Evolutionary conservation across 2,888 invertebrate genomes (phyloP).

Genomic region (Machimus rusticus): DNA sequence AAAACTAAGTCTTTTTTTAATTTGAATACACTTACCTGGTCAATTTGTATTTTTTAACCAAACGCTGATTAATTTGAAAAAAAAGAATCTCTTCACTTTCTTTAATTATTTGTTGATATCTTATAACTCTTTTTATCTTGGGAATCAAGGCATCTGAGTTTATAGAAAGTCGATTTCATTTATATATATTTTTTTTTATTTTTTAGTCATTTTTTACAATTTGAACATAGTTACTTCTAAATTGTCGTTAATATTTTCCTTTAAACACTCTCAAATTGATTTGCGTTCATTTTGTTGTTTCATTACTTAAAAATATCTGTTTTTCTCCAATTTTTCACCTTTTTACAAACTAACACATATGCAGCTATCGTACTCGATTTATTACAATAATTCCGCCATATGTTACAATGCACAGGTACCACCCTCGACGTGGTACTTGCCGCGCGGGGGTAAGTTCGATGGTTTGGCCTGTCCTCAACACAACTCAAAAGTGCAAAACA

Average conservation of each 20-base stretch:
- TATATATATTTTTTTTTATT: slow-evolving; percentile 22
- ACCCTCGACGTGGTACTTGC: background rate
- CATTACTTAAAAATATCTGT: slow-evolving; percentile 11
- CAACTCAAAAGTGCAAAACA: slow-evolving; percentile 7
- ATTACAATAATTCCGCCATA: background rate
- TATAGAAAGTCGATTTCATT: background rate
- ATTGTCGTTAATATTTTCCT: slow-evolving; percentile 36
- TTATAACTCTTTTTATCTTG: too few species aligned
- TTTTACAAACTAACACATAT: slow-evolving; percentile 29
- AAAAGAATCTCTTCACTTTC: too few species aligned
- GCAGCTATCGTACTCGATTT: background rate
- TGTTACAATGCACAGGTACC: background rate
- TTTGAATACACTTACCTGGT: background rate
- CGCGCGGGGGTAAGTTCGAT: background rate
- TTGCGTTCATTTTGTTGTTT: background rate
- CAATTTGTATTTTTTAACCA: background rate
- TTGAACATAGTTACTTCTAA: slow-evolving; percentile 35
- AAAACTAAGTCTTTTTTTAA: background rate
- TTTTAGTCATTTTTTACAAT: slow-evolving; percentile 35
- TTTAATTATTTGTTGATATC: too few species aligned
- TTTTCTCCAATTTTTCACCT: slow-evolving; percentile 28
- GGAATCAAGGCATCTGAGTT: background rate
- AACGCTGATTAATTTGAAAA: too few species aligned
- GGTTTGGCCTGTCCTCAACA: background rate
- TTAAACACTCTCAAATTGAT: slow-evolving; percentile 7